Conservation (phyloP, 2,113 vertebrate species). For the Morone saxatilis region DNA sequence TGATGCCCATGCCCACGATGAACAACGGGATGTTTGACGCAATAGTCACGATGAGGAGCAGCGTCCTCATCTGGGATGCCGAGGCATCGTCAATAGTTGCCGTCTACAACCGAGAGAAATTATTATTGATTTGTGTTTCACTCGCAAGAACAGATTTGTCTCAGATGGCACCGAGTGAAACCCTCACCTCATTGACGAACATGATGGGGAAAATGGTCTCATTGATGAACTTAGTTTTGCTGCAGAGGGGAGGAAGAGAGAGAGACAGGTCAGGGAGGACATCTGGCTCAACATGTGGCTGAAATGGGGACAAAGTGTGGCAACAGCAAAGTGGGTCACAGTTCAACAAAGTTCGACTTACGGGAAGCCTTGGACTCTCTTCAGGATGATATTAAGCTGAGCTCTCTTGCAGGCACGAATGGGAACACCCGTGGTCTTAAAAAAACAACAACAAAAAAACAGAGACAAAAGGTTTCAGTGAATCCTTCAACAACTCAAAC, state of each 20-base stretch:
- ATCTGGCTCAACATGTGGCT: conserved; percentile 47
- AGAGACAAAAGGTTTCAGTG: background rate
- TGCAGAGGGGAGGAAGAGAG: conserved; percentile 44
- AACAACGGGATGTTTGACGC: conserved; percentile 86
- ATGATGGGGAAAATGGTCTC: conserved; percentile 88
- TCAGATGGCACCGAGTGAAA: background rate
- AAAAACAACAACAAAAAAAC: background rate
- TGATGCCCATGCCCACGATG: conserved; percentile 83
- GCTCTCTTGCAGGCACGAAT: conserved; percentile 87
- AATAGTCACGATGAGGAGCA: conserved; percentile 82
- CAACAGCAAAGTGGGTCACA: conserved; percentile 50
- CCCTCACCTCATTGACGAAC: conserved; percentile 87
- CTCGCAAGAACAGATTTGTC: background rate
- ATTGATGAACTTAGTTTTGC: conserved; percentile 80
- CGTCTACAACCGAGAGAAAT: conserved; percentile 67
- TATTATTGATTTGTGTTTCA: conserved; percentile 1
- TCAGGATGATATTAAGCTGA: conserved; percentile 86
- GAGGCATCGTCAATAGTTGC: conserved; percentile 84
- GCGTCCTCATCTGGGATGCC: conserved; percentile 82
- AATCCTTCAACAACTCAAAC: background rate
- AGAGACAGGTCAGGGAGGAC: conserved; percentile 38
- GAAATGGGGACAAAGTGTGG: conserved; percentile 22
- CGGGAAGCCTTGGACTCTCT: conserved; percentile 84
- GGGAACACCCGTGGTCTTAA: conserved; percentile 84
- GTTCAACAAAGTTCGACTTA: conserved; percentile 72